These are phyloP conservation scores for Hypomecis punctinalis DNA, from an alignment of 2,888 invertebrate genomes.

Conservation along the genomic window DNA sequence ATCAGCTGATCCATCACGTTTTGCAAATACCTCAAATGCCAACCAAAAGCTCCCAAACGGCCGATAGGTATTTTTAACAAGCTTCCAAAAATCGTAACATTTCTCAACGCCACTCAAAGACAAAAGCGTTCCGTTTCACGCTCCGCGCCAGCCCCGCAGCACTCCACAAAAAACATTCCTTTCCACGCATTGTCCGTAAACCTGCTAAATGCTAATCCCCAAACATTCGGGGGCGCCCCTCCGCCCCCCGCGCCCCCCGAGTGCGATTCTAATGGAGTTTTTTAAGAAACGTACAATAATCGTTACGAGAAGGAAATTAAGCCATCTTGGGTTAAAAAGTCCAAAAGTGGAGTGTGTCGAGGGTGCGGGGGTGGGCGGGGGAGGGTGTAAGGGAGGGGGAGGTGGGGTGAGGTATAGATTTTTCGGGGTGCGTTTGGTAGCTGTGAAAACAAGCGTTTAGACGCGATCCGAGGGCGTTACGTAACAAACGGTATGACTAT, in stretches of 20 bases:
- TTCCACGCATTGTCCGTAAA: conserved; percentile 57
- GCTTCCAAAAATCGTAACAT: conserved; percentile 32
- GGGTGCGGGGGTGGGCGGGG: conserved; percentile 33
- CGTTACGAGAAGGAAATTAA: conserved; percentile 75
- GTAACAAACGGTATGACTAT: conserved; percentile 35
- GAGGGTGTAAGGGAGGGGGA: conserved; percentile 29
- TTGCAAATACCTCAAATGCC: background rate
- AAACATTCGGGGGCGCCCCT: conserved; percentile 48
- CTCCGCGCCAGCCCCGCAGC: conserved; percentile 29
- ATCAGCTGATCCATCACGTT: too few species aligned
- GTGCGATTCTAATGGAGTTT: conserved; percentile 71
- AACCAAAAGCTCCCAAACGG: conserved; percentile 3
- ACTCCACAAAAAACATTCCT: conserved; percentile 46
- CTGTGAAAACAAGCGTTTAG: conserved; percentile 69
- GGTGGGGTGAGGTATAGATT: conserved; percentile 66
- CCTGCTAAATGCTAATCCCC: conserved; percentile 65
- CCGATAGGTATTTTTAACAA: conserved; percentile 28
- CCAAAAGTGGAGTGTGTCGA: conserved; percentile 65
- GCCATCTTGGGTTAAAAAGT: conserved; percentile 81
- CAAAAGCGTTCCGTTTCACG: conserved; percentile 45
- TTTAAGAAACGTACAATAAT: conserved; percentile 69
- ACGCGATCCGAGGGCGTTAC: conserved; percentile 51
- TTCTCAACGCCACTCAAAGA: conserved; percentile 42
- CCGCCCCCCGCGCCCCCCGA: conserved; percentile 48
- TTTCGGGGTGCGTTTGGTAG: conserved; percentile 66